phyloP scores from a whole-genome alignment of 1,140 invertebrate genomes.

The Dendrolimus kikuchii region DNA sequence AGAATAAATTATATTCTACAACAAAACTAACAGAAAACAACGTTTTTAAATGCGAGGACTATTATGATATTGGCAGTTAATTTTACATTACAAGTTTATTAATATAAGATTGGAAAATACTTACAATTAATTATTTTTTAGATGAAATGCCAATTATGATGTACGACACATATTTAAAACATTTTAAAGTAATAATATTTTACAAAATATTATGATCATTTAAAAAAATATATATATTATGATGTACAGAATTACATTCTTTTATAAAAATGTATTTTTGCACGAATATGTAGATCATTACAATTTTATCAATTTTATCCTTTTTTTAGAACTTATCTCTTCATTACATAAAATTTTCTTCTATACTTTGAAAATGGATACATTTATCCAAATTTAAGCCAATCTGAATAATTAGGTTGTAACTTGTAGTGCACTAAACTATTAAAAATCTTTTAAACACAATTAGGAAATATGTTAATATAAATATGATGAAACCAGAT shows the following conservation, averaged over 20 bases:
- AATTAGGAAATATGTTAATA: too few species aligned
- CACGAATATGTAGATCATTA: too few species aligned
- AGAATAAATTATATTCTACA: slow-evolving; percentile 4
- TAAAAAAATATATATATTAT: not conserved
- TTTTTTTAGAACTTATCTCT: not conserved
- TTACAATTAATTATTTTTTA: slow-evolving; percentile 36
- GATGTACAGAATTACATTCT: not conserved
- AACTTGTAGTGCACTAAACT: too few species aligned
- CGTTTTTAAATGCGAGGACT: slow-evolving; percentile 59
- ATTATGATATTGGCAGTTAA: slow-evolving; percentile 52
- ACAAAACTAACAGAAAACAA: slow-evolving; percentile 19
- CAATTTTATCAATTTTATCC: too few species aligned
- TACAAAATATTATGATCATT: slow-evolving; percentile 25
- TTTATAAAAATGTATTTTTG: too few species aligned
- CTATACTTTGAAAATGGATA: too few species aligned
- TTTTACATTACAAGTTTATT: slow-evolving; percentile 15
- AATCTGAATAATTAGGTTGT: too few species aligned
- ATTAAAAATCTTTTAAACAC: too few species aligned
- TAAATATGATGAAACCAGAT: too few species aligned
- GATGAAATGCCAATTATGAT: slow-evolving; percentile 56
- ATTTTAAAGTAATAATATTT: slow-evolving; percentile 36
- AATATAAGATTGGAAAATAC: slow-evolving; percentile 40
- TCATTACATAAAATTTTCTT: not conserved
- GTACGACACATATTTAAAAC: slow-evolving; percentile 45
- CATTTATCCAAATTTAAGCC: too few species aligned